A percentile compares a stretch with the other conserved stretches of the same genome.
Evolutionary conservation across 2,888 invertebrate species (phyloP).

Genomic region (Esperia sulphurella): DNA sequence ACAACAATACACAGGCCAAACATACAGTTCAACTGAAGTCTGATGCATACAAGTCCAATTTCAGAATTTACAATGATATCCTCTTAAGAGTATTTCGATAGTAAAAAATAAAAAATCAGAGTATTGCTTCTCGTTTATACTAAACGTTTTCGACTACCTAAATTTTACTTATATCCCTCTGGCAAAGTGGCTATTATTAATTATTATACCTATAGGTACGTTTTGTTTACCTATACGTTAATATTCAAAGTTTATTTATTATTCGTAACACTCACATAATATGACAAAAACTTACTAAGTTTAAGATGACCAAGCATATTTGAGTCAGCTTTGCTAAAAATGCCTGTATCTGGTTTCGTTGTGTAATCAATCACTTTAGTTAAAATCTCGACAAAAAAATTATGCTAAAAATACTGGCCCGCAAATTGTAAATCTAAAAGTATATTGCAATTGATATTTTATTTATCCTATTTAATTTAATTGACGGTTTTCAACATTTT

Average conservation of each 20-base stretch:
- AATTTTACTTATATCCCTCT: constrained; percentile 72
- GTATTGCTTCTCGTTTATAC: constrained; percentile 78
- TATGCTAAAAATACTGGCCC: constrained; percentile 42
- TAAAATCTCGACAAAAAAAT: constrained; percentile 1
- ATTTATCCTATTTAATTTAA: too few species aligned
- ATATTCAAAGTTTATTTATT: constrained; percentile 19
- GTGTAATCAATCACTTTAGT: constrained; percentile 18
- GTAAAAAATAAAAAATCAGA: constrained; percentile 72
- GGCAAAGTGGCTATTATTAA: constrained; percentile 49
- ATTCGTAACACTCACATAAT: too few species aligned
- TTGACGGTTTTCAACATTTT: too few species aligned
- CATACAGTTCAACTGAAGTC: too few species aligned
- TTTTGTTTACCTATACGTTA: constrained; percentile 19
- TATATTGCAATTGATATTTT: too few species aligned
- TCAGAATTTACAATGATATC: constrained; percentile 43
- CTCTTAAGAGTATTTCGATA: constrained; percentile 65
- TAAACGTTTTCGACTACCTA: constrained; percentile 75
- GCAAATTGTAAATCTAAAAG: constrained; percentile 14
- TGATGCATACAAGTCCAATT: constrained; percentile 24
- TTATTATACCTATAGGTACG: constrained; percentile 16
- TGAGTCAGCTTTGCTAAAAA: constrained; percentile 6
- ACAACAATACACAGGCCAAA: too few species aligned
- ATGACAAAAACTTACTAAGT: too few species aligned
- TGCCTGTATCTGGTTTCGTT: constrained; percentile 56
- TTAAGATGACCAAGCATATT: not conserved